phyloP scores from a whole-genome alignment of 2,888 invertebrate species.

The Drosophila heteroneura region DNA sequence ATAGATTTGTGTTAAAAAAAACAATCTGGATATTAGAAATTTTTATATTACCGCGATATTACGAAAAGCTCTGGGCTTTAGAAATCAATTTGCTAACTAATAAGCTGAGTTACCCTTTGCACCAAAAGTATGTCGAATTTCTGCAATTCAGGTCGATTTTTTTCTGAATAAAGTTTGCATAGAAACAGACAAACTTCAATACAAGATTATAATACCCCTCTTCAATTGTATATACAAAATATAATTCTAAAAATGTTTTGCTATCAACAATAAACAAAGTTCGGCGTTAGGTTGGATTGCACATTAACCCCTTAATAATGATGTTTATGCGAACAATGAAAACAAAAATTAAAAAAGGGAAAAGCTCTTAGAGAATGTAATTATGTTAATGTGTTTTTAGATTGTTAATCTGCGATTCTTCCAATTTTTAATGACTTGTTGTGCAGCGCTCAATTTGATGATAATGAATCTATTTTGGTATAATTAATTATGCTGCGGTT shows the following conservation, averaged over 20 bases:
- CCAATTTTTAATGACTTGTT: conserved; percentile 49
- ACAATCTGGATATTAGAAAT: no score
- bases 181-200: background rate
- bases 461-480: conserved; percentile 42
- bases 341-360: background rate
- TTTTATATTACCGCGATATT: no score
- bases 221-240: background rate
- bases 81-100: background rate
- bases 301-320: conserved; percentile 47
- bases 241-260: background rate
- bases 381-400: conserved; percentile 12
- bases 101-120: background rate
- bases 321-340: conserved; percentile 6
- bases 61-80: no score
- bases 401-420: conserved; percentile 7
- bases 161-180: background rate
- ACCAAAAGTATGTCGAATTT: background rate
- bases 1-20: no score
- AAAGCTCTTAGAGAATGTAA: background rate
- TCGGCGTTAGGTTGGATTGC: conserved; percentile 14
- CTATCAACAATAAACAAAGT: conserved; percentile 18
- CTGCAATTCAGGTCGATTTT: background rate
- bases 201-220: background rate
- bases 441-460: conserved; percentile 26
- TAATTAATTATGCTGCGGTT: conserved; percentile 2